Conservation (phyloP, 2,888 invertebrate species). For the Aleiodes leptofemur region DNA sequence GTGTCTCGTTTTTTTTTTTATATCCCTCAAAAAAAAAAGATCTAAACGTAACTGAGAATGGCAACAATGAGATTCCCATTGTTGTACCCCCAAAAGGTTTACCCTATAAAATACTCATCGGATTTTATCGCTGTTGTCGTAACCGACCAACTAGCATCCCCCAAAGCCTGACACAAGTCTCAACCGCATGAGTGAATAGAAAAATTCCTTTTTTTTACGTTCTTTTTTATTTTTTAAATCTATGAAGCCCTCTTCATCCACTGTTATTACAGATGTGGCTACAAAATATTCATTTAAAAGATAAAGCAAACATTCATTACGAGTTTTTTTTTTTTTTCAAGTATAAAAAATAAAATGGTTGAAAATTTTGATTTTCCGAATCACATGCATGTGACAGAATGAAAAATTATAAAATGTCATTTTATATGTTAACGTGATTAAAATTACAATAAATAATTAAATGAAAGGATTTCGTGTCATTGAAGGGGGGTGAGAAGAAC, state of each 20-base stretch:
- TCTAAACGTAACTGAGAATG: conserved; percentile 27
- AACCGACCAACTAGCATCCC: conserved; percentile 65
- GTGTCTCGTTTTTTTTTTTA: conserved; percentile 30
- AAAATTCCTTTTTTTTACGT: conserved; percentile 62
- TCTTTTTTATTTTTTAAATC: conserved; percentile 27
- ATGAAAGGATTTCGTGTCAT: too few species aligned
- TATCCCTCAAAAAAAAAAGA: conserved; percentile 33
- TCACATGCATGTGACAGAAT: too few species aligned
- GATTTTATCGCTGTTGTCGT: conserved; percentile 73
- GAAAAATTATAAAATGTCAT: too few species aligned
- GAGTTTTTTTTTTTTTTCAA: not conserved
- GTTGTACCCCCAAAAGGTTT: conserved; percentile 56
- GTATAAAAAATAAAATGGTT: too few species aligned
- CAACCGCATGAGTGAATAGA: conserved; percentile 71
- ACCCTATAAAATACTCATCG: conserved; percentile 75
- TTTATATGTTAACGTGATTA: too few species aligned
- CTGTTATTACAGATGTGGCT: conserved; percentile 73
- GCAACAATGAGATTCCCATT: conserved; percentile 67
- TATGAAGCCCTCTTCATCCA: conserved; percentile 47
- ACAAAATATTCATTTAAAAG: conserved; percentile 9
- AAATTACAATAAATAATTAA: too few species aligned
- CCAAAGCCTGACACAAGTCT: conserved; percentile 59
- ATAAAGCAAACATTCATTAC: conserved; percentile 17
- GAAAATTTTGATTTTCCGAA: too few species aligned
- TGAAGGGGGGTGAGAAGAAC: too few species aligned